phyloP scores from a whole-genome alignment of 2,113 vertebrate species.

The Ceyx margarethae region DNA sequence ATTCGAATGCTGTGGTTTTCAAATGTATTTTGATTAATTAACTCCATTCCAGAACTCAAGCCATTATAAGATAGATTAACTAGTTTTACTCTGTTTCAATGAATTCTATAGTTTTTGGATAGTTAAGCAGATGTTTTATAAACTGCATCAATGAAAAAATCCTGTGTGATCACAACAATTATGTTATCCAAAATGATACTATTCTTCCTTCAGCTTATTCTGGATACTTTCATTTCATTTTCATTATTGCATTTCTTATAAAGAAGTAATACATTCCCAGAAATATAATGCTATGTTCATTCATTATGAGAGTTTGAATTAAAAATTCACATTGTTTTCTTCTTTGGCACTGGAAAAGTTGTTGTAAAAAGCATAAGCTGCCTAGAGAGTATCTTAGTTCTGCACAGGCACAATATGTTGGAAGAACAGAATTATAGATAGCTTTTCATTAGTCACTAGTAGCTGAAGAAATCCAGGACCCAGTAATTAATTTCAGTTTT shows the following conservation, averaged over 20 bases:
- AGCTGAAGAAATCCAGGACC: background rate
- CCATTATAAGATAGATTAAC: background rate
- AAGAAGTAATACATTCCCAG: background rate
- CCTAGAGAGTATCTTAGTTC: background rate
- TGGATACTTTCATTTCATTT: background rate
- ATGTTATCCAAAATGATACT: background rate
- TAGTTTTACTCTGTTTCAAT: background rate
- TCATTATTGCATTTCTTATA: background rate
- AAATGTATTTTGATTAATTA: background rate
- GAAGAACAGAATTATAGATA: background rate
- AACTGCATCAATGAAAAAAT: background rate
- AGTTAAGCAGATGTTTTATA: background rate
- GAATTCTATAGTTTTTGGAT: background rate
- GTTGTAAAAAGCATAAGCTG: background rate
- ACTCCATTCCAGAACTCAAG: background rate
- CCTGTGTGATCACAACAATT: background rate
- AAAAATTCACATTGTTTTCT: background rate
- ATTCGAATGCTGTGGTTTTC: background rate
- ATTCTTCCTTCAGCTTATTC: background rate
- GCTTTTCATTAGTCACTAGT: background rate
- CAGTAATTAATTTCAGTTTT: conserved; percentile 4
- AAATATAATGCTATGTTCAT: background rate
- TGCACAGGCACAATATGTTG: background rate
- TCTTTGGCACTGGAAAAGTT: background rate
- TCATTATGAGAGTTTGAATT: background rate